Evolutionary conservation across 2,888 invertebrate genomes (phyloP).

Genomic region (Ennomos fuscantarius): DNA sequence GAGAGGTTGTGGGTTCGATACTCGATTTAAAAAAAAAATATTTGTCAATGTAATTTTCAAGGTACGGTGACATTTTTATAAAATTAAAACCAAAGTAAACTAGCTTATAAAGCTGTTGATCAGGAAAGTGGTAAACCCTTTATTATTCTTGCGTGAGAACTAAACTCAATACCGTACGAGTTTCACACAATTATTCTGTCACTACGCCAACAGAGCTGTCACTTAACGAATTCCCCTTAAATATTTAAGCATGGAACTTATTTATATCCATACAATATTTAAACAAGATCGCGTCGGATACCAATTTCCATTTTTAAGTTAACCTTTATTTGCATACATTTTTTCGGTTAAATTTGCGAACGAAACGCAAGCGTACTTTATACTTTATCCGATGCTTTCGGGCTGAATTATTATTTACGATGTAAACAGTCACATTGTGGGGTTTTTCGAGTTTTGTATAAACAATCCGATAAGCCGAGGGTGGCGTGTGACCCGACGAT

Average conservation of each 20-base stretch:
- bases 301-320: constrained; percentile 59
- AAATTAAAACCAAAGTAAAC: background rate
- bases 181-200: constrained; percentile 38
- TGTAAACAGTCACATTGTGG: constrained; percentile 60
- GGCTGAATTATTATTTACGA: constrained; percentile 64
- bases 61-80: no score
- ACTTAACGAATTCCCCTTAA: constrained; percentile 30
- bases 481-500: constrained; percentile 48
- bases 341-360: constrained; percentile 36
- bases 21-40: no score
- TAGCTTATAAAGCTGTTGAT: no score
- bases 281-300: constrained; percentile 51
- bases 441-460: constrained; percentile 59
- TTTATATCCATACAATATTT: constrained; percentile 56
- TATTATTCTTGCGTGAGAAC: constrained; percentile 20
- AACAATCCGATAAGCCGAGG: constrained; percentile 61
- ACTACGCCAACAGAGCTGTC: constrained; percentile 35
- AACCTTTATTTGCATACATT: constrained; percentile 44
- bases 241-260: constrained; percentile 39
- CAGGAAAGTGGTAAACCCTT: constrained; percentile 8
- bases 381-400: constrained; percentile 48
- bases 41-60: no score
- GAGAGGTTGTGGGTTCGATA: no score
- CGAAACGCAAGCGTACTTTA: constrained; percentile 31
- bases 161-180: constrained; percentile 20